Conservation (phyloP, 2,113 vertebrate genomes). For the Lutjanus erythropterus region DNA sequence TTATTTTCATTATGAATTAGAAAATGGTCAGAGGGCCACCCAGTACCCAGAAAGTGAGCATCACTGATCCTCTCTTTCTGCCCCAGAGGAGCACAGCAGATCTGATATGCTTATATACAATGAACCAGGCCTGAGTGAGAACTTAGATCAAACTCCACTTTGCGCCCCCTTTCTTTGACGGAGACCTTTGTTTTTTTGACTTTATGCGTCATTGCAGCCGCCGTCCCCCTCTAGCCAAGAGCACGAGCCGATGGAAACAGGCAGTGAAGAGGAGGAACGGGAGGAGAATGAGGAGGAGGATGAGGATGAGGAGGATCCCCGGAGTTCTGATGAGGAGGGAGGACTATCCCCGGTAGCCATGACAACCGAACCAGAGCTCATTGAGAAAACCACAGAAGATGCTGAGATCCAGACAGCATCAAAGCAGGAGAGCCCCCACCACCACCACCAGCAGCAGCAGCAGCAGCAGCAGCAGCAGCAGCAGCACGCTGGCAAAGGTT, state of each 20-base stretch:
- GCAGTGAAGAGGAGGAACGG: constrained; percentile 50
- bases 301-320: constrained; percentile 37
- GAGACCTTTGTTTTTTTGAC: neutral
- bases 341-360: constrained; percentile 63
- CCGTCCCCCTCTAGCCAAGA: constrained; percentile 39
- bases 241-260: constrained; percentile 60
- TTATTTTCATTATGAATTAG: too few species aligned
- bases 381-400: constrained; percentile 64
- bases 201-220: constrained; percentile 38
- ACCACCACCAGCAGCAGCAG: constrained; percentile 35
- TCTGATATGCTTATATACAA: neutral
- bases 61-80: too few species aligned
- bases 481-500: constrained; percentile 51
- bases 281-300: constrained; percentile 46
- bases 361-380: constrained; percentile 62
- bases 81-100: neutral
- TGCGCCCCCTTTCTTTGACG: neutral
- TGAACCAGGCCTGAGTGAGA: neutral
- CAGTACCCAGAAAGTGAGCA: too few species aligned
- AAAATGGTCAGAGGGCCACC: too few species aligned
- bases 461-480: too few species aligned
- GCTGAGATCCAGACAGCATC: constrained; percentile 49
- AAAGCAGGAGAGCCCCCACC: constrained; percentile 48
- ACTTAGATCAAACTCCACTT: constrained; percentile 4
- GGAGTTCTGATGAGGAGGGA: constrained; percentile 51